Evolutionary conservation across 2,888 invertebrate species (phyloP).

Genomic region (Protophormia terraenovae): DNA sequence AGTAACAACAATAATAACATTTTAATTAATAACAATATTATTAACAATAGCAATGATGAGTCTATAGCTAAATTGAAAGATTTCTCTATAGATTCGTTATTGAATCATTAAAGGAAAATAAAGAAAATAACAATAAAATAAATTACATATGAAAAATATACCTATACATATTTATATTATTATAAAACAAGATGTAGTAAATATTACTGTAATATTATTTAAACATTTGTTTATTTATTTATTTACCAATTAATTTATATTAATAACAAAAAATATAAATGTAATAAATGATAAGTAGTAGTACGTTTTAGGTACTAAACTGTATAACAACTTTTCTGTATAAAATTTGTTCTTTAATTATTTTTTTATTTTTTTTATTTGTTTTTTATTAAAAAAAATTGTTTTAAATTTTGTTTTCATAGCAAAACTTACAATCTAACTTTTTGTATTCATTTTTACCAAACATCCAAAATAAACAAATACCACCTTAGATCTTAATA

Average conservation of each 20-base stretch:
- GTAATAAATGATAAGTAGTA: not conserved
- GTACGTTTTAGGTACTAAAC: conserved; percentile 66
- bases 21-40: conserved; percentile 19
- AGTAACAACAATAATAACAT: conserved; percentile 15
- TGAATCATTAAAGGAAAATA: conserved; percentile 73
- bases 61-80: conserved; percentile 81
- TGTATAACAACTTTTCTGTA: not conserved
- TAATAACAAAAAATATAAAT: not conserved
- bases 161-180: too few relatives aligned
- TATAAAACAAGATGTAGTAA: not conserved
- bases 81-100: conserved; percentile 81
- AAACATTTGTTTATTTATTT: not conserved
- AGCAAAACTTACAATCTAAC: conserved; percentile 1
- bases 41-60: conserved; percentile 74
- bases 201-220: not conserved
- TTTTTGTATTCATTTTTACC: conserved; percentile 11
- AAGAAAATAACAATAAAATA: not conserved
- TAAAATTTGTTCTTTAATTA: not conserved
- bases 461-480: conserved; percentile 9
- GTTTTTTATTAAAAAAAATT: not conserved
- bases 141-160: too few relatives aligned
- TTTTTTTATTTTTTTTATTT: not conserved
- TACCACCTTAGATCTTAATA: conserved; percentile 5
- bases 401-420: not conserved
- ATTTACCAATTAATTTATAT: too few relatives aligned